phyloP scores from a whole-genome alignment of 1,140 invertebrate species.

The Papilio aristodemus region DNA sequence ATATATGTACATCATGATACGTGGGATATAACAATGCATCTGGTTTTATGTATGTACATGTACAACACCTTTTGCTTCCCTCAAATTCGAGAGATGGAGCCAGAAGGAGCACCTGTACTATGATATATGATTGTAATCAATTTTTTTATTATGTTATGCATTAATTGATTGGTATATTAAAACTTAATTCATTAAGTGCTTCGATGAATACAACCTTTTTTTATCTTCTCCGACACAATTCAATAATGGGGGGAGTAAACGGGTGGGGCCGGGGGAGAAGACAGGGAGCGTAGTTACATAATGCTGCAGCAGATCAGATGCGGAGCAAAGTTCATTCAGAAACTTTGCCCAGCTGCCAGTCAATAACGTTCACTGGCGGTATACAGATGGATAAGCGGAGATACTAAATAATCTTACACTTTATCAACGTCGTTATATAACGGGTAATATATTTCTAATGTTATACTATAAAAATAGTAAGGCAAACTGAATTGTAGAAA shows the following conservation, averaged over 20 bases:
- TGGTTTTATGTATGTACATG: no score
- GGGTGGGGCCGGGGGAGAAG: neutral
- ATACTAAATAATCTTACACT: neutral
- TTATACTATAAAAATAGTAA: neutral
- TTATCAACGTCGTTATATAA: neutral
- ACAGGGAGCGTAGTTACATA: conserved; percentile 54
- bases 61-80: no score
- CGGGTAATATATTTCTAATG: no score
- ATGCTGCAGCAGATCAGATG: conserved; percentile 67
- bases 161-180: neutral
- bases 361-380: neutral
- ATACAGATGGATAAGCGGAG: neutral
- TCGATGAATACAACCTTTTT: neutral
- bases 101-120: no score
- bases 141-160: no score
- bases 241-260: neutral
- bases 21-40: no score
- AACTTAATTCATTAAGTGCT: neutral
- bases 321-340: conserved; percentile 47
- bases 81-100: no score
- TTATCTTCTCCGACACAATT: neutral
- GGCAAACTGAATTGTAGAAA: neutral
- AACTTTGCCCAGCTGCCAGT: conserved; percentile 11
- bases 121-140: no score
- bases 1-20: no score